Evolutionary conservation across 2,113 vertebrate genomes (phyloP), one percentile per base, ranked within the genome.

Genomic region (Ceyx margarethae): DNA sequence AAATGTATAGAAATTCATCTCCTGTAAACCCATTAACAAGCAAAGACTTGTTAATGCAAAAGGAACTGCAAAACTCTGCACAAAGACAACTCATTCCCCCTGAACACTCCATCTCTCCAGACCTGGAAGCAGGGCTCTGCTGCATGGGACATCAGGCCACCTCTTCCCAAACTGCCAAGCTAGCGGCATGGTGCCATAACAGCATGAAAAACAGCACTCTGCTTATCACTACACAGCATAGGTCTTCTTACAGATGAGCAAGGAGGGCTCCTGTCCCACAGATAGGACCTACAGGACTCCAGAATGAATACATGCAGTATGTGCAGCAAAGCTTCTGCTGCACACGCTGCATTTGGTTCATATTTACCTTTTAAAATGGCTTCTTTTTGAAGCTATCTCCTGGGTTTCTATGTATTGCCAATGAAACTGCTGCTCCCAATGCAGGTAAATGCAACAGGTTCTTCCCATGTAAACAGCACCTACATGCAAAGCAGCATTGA

Each of bases 361-460:
- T 19, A 4, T 19, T 15, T 4, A 31, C 48, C 45, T 46, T 65
- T 57, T 65, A 43, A 56, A 89, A 68, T 3, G 5, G 37, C 21
- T 53, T 22, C 10, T 67, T 57, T 86, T 66, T 33, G 50, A 53
- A 68, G 29, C 4, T 18, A n/a, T 48, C 54, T 56, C 57, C 56
- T 71, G 23, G 10, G 21, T 80, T 77, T 74, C 26, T 75, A 37
- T 42, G 72, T 54, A 76, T 76, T 60, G 16, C 25, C 15, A 62
- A 53, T 68, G 72, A 81, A 20, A 21, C 8, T 8, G 3, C 37
- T 68, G 57, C 2, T 1, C 53, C 28, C 33, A 48, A 71, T 40
- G 65, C 0, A 0, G 13, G 33, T 23, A 69, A 80, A 54, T 0
- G 0, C 31, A 82, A 58, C 31, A 48, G 23, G n/a, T 64, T 86